phyloP scores from a whole-genome alignment of 2,797 vertebrate species.

The Urocyon cinereoargenteus region DNA sequence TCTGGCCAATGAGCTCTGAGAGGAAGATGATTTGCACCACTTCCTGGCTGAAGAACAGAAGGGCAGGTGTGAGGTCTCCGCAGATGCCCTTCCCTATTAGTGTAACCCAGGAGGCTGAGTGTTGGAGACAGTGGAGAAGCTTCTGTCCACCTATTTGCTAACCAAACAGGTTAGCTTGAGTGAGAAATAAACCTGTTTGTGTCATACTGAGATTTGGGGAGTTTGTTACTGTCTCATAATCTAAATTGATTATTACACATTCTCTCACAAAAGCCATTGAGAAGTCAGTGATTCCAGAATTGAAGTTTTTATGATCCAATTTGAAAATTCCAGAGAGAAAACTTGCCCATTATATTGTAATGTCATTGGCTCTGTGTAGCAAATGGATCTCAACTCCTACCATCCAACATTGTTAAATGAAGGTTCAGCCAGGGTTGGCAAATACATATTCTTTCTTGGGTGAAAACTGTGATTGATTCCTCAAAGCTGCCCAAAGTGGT shows the following conservation, averaged over 20 bases:
- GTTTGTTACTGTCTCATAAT: not conserved
- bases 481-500: not conserved
- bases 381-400: not conserved
- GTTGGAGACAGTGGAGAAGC: not conserved
- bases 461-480: not conserved
- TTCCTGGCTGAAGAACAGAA: not conserved
- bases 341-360: not conserved
- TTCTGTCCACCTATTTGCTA: not conserved
- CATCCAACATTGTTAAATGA: not conserved
- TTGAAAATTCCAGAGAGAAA: not conserved
- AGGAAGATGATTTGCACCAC: not conserved
- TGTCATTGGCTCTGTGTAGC: not conserved
- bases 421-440: not conserved
- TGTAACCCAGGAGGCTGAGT: not conserved
- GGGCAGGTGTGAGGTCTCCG: not conserved
- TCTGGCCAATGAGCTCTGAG: not conserved
- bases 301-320: not conserved
- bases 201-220: not conserved
- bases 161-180: not conserved
- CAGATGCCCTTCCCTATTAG: not conserved
- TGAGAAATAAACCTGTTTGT: not conserved
- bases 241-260: not conserved
- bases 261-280: not conserved
- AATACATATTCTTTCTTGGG: not conserved
- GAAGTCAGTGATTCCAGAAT: not conserved